Evolutionary conservation across 2,888 invertebrate genomes (phyloP), one percentile per base, ranked within the genome.

Genomic region (Dione vanillae): DNA sequence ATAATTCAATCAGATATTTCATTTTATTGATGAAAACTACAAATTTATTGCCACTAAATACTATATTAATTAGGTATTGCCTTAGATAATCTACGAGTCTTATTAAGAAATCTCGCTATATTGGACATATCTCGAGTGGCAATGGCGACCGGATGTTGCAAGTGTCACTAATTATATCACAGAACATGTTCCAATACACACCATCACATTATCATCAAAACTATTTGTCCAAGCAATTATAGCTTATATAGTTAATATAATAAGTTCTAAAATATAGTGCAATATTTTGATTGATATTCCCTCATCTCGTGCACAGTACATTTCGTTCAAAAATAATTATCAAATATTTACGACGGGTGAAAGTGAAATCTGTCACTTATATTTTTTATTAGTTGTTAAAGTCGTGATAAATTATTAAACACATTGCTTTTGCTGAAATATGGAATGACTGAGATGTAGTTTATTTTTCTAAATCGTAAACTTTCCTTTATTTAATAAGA

Each of bases 341-440:
- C 54, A 78, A 74, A 75, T 72, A 76, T 75, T 76, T 78, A 79
- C 85, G 86, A 85, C 79, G 77, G 77, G 89, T 83, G 88, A 89
- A 89, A 89, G 89, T 83, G 79, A 81, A 80, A 75, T 77, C 70
- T 69, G 72, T 73, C 74, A 65, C 35, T 61, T 71, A 67, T 64
- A 65, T 65, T 64, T 68, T 62, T 52, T 61, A 51, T 59, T 47
- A 58, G 37, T 45, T 54, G 56, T 49, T 47, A 67, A 58, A 20
- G 56, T 56, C 56, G 45, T 56, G 67, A 59, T 58, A 59, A 19
- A 58, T 67, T 49, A 58, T 61, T 45, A 61, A 61, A 45, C 27
- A 45, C 43, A 61, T 61, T 45, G 27, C 43, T 61, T 16, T 43
- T 59, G 43, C 16, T 20, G 43, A 43, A 59, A 43, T 59, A 43